Base-by-base conservation (phyloP, 2,113 vertebrate species). In the Agapornis roseicollis region DNA sequence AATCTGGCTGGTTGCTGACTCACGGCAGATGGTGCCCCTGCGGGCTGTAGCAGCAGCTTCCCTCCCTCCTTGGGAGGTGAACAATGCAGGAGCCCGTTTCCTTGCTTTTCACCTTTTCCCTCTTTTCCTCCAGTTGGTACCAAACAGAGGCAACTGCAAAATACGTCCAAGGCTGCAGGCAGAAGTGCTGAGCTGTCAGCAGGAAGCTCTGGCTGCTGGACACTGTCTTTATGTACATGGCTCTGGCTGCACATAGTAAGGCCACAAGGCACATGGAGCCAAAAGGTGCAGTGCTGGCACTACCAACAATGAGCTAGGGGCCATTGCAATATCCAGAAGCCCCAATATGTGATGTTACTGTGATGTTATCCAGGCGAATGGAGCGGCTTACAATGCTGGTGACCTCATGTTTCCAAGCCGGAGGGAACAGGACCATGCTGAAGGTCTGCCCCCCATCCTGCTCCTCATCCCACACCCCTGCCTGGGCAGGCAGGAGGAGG, bases 1-100 rank as follows among this genome's bases (percentile, higher is more conserved):
- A 99, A 99, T 99, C 98, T 98, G 97, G 91, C 98, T 98, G 98
- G 97, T 97, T 98, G 99, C 99, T 99, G 99, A 99, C 98, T 99
- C 98, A 99, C 97, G 98, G 98, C 98, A 97, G 98, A 98, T 98
- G 97, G 91, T 97, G 96, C 97, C 98, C 98, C 97, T 96, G 25
- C 80, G 97, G 98, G 98, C 97, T 94, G 94, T 94, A 97, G 95
- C 97, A 98, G 79, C 95, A 98, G 97, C 96, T 98, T 97, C 96
- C 97, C 97, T 97, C 96, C 98, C 98, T 98, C 98, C 96, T 98
- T 98, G 94, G 61, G 93, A 97, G 97, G 93, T 2, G 81, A 98
- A 97, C 91, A 96, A 97, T 92, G 84, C 93, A 3, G 80, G 95
- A 97, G 90, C 68, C 39, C 8, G 7, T 46, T 77, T 76, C 95